Conservation (phyloP, 2,797 vertebrate genomes). For the Sebastes alutus region DNA sequence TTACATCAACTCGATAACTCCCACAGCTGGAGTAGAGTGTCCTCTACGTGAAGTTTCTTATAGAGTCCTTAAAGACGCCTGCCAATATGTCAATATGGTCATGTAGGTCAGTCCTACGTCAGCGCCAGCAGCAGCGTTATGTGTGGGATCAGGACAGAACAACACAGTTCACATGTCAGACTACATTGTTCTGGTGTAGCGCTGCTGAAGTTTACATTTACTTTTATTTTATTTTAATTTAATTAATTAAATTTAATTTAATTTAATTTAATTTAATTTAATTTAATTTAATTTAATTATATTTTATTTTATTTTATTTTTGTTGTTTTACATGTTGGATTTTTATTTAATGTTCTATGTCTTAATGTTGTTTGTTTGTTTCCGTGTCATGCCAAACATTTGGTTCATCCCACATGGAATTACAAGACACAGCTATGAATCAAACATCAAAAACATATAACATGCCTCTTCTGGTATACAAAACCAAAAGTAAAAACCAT, state of each 20-base stretch:
- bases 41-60: slow-evolving; percentile 16
- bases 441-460: not conserved
- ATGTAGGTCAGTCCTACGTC: not conserved
- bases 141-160: not conserved
- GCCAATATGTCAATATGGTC: slow-evolving; percentile 2
- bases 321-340: too few relatives aligned
- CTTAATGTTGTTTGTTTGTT: not conserved
- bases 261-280: not conserved
- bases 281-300: not conserved
- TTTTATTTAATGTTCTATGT: too few relatives aligned
- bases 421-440: not conserved
- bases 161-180: not conserved
- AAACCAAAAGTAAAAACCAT: not conserved
- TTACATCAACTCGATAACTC: slow-evolving; percentile 51
- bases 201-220: not conserved
- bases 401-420: not conserved
- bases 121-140: not conserved
- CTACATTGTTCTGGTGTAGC: not conserved
- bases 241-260: not conserved
- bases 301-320: too few relatives aligned
- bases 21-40: slow-evolving; percentile 46
- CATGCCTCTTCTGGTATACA: not conserved
- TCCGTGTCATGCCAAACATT: not conserved
- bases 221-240: not conserved
- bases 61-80: slow-evolving; percentile 18